A percentile compares a stretch with the other conserved stretches of the same genome.
Evolutionary conservation across 1,140 invertebrate genomes (phyloP).

Genomic region (Antheraea mylitta): DNA sequence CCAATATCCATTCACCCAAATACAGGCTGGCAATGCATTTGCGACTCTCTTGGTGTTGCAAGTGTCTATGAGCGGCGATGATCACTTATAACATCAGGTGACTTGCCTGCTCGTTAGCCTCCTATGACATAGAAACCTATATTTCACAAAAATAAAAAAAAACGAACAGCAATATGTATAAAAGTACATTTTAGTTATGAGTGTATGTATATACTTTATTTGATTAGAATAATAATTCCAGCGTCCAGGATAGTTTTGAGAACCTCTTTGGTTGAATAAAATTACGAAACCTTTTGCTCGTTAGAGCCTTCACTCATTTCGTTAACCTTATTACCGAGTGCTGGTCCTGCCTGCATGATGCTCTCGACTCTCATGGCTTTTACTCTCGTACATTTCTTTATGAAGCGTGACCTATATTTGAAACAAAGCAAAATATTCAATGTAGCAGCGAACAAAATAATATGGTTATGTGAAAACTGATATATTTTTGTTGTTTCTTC

Average conservation of each 20-base stretch:
- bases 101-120: too few relatives aligned
- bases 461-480: neutral
- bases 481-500: too few relatives aligned
- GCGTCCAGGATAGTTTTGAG: constrained; percentile 4
- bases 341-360: constrained; percentile 34
- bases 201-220: constrained; percentile 22
- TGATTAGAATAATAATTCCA: constrained; percentile 2
- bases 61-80: too few relatives aligned
- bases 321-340: constrained; percentile 58
- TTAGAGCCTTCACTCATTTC: constrained; percentile 43
- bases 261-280: constrained; percentile 37
- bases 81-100: too few relatives aligned
- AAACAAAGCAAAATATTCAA: neutral
- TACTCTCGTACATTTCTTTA: constrained; percentile 23
- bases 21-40: too few relatives aligned
- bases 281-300: constrained; percentile 36
- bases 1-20: too few relatives aligned
- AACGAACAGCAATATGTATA: too few relatives aligned
- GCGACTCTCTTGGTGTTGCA: too few relatives aligned
- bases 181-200: neutral
- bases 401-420: constrained; percentile 21
- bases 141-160: too few relatives aligned
- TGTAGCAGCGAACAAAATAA: neutral
- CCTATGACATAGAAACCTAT: too few relatives aligned
- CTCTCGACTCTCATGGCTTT: constrained; percentile 8